Evolutionary conservation across 2,888 invertebrate genomes (phyloP), one percentile per base, ranked within the genome.

Genomic region (Mellilla xanthometata): DNA sequence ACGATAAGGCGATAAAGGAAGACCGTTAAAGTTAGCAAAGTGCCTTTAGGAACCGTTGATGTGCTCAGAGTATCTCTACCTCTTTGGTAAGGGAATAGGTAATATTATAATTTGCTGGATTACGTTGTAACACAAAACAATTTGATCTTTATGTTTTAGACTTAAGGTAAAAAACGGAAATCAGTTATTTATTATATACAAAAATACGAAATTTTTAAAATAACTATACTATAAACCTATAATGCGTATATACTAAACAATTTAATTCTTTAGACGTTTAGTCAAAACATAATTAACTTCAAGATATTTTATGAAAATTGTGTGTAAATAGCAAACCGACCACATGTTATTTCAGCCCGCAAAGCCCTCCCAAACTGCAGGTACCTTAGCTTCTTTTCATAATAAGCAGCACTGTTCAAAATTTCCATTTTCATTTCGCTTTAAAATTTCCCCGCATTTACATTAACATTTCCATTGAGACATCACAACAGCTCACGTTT

Each of bases 1-100:
- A 33, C 24, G 30, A 50, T 40, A 48, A 42, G 42, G 33, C 41
- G 30, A 41, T 54, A 57, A 43, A 52, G 50, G 52, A 47, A 41
- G 54, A 35, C 46, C 47, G 13, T 24, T 24, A 15, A 45, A 56
- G 44, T 51, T 38, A 2, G 13, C 8, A 26, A 39, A 39, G 31
- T 27, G 19, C 45, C 33, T 12, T 39, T 34, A 34, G 2, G 26
- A 2, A 9, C 24, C 34, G 10, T 30, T 35, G 19, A 28, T 28
- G 19, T 28, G 2, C 15, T 9, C 8, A 1, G 2, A 35, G 26
- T 34, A 13, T 24, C n/a, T 24, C 8, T 13, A 2, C 15, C n/a
- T 31, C 15, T 19, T 19, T 19, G 15, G 15, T 3, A 19, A 19
- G 15, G 1, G 15, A 19, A 19, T 19, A 19, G 15, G 15, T 19